Evolutionary conservation across 2,797 vertebrate genomes (phyloP).

Genomic region (Decapterus maruadsi): DNA sequence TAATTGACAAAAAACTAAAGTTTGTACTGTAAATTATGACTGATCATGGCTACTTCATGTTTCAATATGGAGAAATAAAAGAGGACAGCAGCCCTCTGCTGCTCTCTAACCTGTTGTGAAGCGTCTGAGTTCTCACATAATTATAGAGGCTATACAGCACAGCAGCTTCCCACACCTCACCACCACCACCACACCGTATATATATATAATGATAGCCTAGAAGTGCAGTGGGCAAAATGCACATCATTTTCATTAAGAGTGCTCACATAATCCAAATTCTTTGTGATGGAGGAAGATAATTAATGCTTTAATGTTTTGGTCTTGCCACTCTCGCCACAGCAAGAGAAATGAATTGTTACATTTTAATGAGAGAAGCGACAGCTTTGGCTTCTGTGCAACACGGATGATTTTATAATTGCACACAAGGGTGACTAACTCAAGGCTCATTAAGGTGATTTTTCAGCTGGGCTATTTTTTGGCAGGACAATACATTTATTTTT

Average conservation of each 20-base stretch:
- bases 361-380: conserved; percentile 97
- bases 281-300: conserved; percentile 96
- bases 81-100: conserved; percentile 80
- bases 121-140: conserved; percentile 91
- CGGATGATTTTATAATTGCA: conserved; percentile 89
- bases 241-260: conserved; percentile 96
- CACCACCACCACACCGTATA: conserved; percentile 71
- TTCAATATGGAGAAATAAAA: conserved; percentile 67
- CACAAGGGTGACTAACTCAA: conserved; percentile 81
- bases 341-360: conserved; percentile 96
- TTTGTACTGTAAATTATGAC: conserved; percentile 55
- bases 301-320: conserved; percentile 97
- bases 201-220: conserved; percentile 94
- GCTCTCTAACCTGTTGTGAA: conserved; percentile 81
- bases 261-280: conserved; percentile 94
- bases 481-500: conserved; percentile 73
- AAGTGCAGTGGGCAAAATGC: conserved; percentile 89
- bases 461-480: conserved; percentile 73
- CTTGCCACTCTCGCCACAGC: conserved; percentile 90
- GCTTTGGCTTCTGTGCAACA: conserved; percentile 85
- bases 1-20: conserved; percentile 9
- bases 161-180: conserved; percentile 93
- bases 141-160: conserved; percentile 90
- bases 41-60: conserved; percentile 62
- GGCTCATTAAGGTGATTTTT: conserved; percentile 81